phyloP scores from a whole-genome alignment of 2,113 vertebrate genomes.

The Planiliza haematocheilus region DNA sequence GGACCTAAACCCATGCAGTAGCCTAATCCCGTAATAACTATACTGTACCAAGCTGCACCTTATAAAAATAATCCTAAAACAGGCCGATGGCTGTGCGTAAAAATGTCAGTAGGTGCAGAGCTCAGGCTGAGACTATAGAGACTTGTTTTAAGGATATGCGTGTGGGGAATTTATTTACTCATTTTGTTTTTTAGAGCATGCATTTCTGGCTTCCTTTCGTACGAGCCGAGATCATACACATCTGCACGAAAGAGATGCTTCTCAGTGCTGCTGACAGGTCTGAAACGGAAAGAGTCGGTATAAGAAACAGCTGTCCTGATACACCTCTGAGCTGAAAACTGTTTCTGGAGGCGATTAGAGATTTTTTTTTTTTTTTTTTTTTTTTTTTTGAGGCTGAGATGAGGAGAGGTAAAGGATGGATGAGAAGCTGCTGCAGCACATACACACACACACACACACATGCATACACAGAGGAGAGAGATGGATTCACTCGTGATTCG shows the following conservation, averaged over 20 bases:
- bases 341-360: constrained; percentile 33
- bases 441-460: too few species aligned
- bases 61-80: too few species aligned
- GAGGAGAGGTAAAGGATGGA: constrained; percentile 16
- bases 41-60: too few species aligned
- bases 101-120: not conserved
- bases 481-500: constrained; percentile 39
- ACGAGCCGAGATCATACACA: constrained; percentile 2
- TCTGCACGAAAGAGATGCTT: constrained; percentile 36
- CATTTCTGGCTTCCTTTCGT: constrained; percentile 10
- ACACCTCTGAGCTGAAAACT: constrained; percentile 22
- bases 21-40: not conserved
- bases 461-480: not conserved
- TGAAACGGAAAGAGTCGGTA: constrained; percentile 14
- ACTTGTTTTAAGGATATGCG: not conserved
- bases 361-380: not conserved
- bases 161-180: not conserved
- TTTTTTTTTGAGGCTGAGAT: constrained; percentile 5
- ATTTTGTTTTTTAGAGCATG: constrained; percentile 7
- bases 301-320: constrained; percentile 54
- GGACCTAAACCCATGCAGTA: not conserved
- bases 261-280: constrained; percentile 58
- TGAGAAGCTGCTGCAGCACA: constrained; percentile 15
- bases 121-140: not conserved
- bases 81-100: not conserved